Conservation (phyloP, 2,888 invertebrate genomes). For the Rhagonycha fulva region DNA sequence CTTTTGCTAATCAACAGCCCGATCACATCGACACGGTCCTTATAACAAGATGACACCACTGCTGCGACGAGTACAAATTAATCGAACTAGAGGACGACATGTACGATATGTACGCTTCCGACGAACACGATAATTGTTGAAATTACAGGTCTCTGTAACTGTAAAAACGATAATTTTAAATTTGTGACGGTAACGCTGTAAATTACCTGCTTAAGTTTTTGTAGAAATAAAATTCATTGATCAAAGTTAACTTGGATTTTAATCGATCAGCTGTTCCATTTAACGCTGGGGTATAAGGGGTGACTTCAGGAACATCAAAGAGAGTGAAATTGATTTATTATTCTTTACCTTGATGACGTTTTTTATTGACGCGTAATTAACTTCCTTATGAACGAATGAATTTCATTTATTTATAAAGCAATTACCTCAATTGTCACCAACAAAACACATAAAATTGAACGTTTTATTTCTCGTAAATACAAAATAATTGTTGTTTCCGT, state of each 20-base stretch:
- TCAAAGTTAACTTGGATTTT: too few species aligned
- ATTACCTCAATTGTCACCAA: too few species aligned
- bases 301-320: too few species aligned
- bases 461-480: neutral
- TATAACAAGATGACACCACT: conserved; percentile 62
- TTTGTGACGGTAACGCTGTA: neutral
- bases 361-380: too few species aligned
- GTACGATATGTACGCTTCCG: conserved; percentile 19
- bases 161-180: neutral
- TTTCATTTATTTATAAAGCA: too few species aligned
- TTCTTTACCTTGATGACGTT: too few species aligned
- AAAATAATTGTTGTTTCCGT: neutral
- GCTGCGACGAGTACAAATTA: conserved; percentile 43
- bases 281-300: too few species aligned
- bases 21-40: conserved; percentile 62
- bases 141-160: neutral
- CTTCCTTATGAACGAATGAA: too few species aligned
- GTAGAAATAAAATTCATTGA: neutral
- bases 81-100: conserved; percentile 44
- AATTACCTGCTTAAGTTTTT: neutral
- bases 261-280: too few species aligned
- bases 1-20: conserved; percentile 46
- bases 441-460: neutral
- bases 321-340: too few species aligned
- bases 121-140: conserved; percentile 5